These are phyloP conservation scores for Zoroaster sp. DNA, from an alignment of 53 echinoderm and acorn worm genomes.

Conservation along the genomic window DNA sequence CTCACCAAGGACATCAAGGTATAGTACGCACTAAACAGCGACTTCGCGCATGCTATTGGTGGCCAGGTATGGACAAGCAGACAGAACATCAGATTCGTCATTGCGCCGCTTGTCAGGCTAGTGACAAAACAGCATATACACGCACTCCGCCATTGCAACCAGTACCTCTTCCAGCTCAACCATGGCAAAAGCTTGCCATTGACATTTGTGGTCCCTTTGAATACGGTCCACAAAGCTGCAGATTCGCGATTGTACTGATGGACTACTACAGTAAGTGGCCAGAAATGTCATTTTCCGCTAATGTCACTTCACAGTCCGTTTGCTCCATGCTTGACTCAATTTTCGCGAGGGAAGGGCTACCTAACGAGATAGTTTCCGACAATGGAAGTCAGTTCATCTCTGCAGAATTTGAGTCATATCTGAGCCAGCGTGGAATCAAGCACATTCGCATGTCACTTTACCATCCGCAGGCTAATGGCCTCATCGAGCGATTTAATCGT, in stretches of 20 bases:
- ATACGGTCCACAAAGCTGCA: too few species aligned
- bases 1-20: conserved; percentile 73
- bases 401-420: conserved; percentile 22
- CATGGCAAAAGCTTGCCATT: too few species aligned
- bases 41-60: conserved; percentile 63
- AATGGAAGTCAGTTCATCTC: conserved; percentile 30
- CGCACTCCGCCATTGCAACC: too few species aligned
- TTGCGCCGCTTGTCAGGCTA: conserved; percentile 35
- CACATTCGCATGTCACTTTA: conserved; percentile 32
- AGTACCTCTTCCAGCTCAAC: too few species aligned
- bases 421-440: conserved; percentile 23
- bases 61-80: conserved; percentile 66
- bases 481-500: too few species aligned
- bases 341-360: too few species aligned
- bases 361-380: conserved; percentile 42
- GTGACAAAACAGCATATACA: conserved; percentile 53
- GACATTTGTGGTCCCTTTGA: too few species aligned
- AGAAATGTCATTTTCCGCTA: background rate
- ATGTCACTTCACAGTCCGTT: too few species aligned
- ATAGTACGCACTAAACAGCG: conserved; percentile 65
- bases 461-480: conserved; percentile 52
- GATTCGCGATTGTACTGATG: background rate
- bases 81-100: background rate
- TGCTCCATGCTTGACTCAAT: background rate
- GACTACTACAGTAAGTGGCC: conserved; percentile 30